phyloP scores from a whole-genome alignment of 2,797 vertebrate genomes.

The Epinephelus awoara region DNA sequence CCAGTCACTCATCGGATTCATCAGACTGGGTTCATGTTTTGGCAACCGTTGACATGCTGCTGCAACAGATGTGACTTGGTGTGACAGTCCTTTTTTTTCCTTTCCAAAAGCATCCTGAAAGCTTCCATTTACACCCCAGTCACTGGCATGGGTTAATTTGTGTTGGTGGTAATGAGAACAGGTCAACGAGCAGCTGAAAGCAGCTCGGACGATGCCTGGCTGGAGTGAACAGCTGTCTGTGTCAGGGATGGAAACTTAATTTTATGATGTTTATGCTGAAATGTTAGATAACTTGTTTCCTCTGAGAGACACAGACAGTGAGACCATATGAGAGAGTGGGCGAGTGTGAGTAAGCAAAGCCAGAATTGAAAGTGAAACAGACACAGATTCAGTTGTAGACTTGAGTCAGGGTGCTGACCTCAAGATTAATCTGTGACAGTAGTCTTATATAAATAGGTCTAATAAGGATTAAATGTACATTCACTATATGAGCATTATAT shows the following conservation, averaged over 20 bases:
- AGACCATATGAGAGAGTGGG: background rate
- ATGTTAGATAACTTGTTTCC: background rate
- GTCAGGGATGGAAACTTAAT: background rate
- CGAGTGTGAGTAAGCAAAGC: too few species aligned
- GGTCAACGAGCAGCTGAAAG: background rate
- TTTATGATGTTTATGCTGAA: background rate
- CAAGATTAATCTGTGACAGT: background rate
- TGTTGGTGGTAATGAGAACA: background rate
- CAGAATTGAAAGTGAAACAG: background rate
- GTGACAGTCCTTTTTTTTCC: background rate
- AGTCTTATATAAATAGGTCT: too few species aligned
- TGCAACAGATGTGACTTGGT: background rate
- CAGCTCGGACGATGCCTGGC: background rate
- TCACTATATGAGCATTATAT: background rate
- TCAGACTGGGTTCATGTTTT: constrained; percentile 1
- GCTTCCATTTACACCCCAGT: too few species aligned
- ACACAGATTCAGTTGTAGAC: background rate
- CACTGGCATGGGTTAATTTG: background rate
- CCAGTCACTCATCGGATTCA: constrained; percentile 6
- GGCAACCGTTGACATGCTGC: background rate
- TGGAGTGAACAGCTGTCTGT: background rate
- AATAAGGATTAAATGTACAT: too few species aligned
- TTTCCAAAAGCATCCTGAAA: constrained; percentile 2
- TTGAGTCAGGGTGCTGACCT: background rate
- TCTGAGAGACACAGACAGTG: background rate